phyloP scores from a whole-genome alignment of 1,140 invertebrate genomes.

The Drosophila ercepeae region DNA sequence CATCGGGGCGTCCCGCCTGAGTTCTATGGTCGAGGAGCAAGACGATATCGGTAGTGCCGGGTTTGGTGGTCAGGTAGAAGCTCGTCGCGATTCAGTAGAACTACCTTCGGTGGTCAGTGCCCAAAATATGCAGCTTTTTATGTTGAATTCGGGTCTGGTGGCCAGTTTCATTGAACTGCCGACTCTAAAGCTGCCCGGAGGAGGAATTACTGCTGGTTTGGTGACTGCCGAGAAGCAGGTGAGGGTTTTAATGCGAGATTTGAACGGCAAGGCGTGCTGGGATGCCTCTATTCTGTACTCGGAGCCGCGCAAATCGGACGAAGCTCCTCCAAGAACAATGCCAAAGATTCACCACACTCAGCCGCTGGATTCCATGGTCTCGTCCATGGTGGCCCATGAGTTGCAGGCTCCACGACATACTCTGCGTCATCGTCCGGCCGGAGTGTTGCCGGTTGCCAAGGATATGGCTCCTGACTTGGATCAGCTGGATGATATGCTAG shows the following conservation, averaged over 20 bases:
- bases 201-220: constrained; percentile 91
- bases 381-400: constrained; percentile 60
- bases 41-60: constrained; percentile 88
- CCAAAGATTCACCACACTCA: constrained; percentile 31
- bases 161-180: constrained; percentile 96
- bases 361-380: constrained; percentile 72
- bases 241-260: constrained; percentile 93
- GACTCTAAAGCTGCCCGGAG: constrained; percentile 92
- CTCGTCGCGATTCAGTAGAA: constrained; percentile 70
- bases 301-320: constrained; percentile 85
- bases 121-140: constrained; percentile 95
- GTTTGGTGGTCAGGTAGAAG: constrained; percentile 35
- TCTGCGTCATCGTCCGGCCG: constrained; percentile 88
- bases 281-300: constrained; percentile 95
- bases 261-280: constrained; percentile 99
- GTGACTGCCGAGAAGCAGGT: constrained; percentile 89
- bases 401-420: constrained; percentile 86
- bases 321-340: neutral
- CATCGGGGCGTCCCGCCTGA: constrained; percentile 90
- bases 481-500: constrained; percentile 96
- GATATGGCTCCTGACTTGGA: constrained; percentile 95
- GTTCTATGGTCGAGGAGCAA: constrained; percentile 94
- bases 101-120: constrained; percentile 86
- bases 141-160: constrained; percentile 92
- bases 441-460: constrained; percentile 91